Evolutionary conservation across 2,797 vertebrate genomes (phyloP), one percentile per base, ranked within the genome.

Genomic region (Lagodon rhomboides): DNA sequence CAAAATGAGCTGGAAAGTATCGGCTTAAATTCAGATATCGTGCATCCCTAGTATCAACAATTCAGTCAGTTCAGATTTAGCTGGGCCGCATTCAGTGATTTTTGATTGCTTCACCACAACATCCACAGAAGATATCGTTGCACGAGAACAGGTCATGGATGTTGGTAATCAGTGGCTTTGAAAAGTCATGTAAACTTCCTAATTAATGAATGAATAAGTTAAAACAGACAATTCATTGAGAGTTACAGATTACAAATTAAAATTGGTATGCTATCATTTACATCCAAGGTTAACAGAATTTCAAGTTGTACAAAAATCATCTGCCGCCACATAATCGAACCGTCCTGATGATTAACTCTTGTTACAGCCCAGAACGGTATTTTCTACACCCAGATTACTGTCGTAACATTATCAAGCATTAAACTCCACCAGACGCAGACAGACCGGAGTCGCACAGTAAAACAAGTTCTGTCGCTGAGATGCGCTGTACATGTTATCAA

Each of bases 201-300:
- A 54, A 78, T 77, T 46, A 59, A 67, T 54, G 30, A 75, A 70
- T 55, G 11, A 82, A 91, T 78, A 71, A 85, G 0, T 85, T 82
- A 75, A 75, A 79, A 82, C 16, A 50, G 9, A 44, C 25, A 56
- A 51, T 85, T 56, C 25, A 73, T 77, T 85, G 68, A 44, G 51
- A 68, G 73, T 70, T 6, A 58, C 27, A 67, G 66, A 77, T 70
- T 66, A 67, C 30, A 55, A 55, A 66, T 74, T 85, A 38, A 50
- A 83, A 79, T 15, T 15, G 34, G 53, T 38, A 38, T 65, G 61
- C 27, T 3, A 68, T 63, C 79, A 88, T 71, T 84, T 60, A 84
- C 79, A 71, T 59, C 64, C 65, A 68, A 20, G 22, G 20, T 69
- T 64, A 70, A 67, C 15, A 38, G 20, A 18, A 85, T 75, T 69